Base-by-base conservation (phyloP, 2,113 vertebrate species). In the Misgurnus anguillicaudatus region DNA sequence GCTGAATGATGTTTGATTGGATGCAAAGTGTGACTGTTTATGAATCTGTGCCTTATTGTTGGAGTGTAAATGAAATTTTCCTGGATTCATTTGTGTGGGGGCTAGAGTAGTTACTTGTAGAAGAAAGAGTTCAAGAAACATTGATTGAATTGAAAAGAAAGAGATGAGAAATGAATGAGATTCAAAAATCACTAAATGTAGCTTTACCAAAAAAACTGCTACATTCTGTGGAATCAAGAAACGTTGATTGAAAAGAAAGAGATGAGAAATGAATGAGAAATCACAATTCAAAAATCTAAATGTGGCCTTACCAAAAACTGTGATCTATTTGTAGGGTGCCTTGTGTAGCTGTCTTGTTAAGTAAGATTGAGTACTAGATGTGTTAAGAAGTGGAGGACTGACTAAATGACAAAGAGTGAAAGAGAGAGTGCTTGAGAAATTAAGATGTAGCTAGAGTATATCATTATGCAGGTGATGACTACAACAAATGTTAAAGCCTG, bases 1-100 rank as follows among this genome's bases (percentile, higher is more conserved):
- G 21, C 38, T 74, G 71, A 74, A 74, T 74, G 19, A 31, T 47
- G 41, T 62, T 47, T 74, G 41, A 74, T 74, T 61, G 57, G 72
- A 47, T n/a, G 19, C 16, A 36, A 47, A 74, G 58, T 47, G 57
- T 62, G 42, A 58, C 55, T 62, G 8, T 48, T 58, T 7, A 10
- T 74, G 24, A 62, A 74, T 74, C 55, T 47, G 24, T 47, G 14
- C 41, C 19, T 47, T 61, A 36, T 48, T 74, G 72, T 74, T 62
- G 71, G 2, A 17, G 57, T 36, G 36, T 41, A 47, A 60, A 62
- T 62, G 71, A 45, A 62, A 47, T 31, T 42, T 72, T 38, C 6
- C 55, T 74, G 8, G 71, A 24, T 4, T 62, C 36, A 74, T 74
- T 74, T 74, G 71, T 60, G 72, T 74, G 51, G 55, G 16, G 51